Conservation (phyloP, 2,888 invertebrate genomes). For the Frankliniella fusca region DNA sequence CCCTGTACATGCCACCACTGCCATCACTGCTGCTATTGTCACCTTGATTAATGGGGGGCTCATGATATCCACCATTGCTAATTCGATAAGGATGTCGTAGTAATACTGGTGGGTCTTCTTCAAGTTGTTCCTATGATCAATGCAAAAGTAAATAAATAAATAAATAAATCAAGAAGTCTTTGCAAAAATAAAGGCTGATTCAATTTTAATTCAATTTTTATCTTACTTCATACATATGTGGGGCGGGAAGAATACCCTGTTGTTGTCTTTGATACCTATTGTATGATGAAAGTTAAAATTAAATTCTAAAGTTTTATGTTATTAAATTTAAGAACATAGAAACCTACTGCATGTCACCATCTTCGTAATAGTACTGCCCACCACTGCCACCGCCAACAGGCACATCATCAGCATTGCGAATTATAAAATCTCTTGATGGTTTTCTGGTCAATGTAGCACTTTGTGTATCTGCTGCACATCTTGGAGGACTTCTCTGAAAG, state of each 20-base stretch:
- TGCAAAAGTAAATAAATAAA: background rate
- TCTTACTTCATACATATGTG: slow-evolving; percentile 9
- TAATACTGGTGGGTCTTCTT: background rate
- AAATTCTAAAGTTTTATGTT: background rate
- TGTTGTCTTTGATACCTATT: slow-evolving; percentile 1
- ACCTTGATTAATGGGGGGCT: slow-evolving; percentile 5
- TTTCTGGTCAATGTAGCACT: background rate
- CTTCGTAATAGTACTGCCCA: slow-evolving; percentile 7
- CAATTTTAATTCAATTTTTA: too few species aligned
- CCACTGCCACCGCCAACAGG: background rate
- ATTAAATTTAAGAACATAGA: background rate
- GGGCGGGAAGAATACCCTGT: background rate
- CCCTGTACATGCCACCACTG: slow-evolving; percentile 28
- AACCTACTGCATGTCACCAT: background rate
- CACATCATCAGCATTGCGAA: slow-evolving; percentile 12
- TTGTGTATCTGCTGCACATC: background rate
- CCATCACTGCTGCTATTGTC: slow-evolving; percentile 33
- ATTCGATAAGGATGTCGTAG: slow-evolving; percentile 24
- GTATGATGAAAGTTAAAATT: background rate
- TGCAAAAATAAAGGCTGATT: too few species aligned
- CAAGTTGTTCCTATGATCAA: background rate
- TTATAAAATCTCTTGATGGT: background rate
- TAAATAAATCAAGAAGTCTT: background rate
- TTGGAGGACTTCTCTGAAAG: background rate
- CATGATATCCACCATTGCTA: slow-evolving; percentile 28